Percentiles rank a stretch among this genome's conserved stretches.
Evolutionary conservation across 1,140 invertebrate genomes (phyloP).

Genomic region (Drosophila sulfurigaster): DNA sequence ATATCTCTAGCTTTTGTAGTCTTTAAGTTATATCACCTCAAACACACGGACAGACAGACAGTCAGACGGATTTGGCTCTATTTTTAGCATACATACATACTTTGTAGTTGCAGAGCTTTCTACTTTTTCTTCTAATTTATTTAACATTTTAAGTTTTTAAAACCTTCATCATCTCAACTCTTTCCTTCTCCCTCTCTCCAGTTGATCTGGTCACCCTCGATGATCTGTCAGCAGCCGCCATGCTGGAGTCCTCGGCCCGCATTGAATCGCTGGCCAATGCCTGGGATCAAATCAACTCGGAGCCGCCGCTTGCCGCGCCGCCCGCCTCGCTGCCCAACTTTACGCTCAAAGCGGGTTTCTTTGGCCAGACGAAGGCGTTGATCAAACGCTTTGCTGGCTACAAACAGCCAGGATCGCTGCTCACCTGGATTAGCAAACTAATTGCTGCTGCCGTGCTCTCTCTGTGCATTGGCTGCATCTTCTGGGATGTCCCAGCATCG

Average conservation of each 20-base stretch:
- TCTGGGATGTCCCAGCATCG: slow-evolving; percentile 93
- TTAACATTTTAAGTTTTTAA: too few species aligned
- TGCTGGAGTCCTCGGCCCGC: slow-evolving; percentile 96
- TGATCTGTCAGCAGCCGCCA: slow-evolving; percentile 95
- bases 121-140: too few species aligned
- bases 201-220: slow-evolving; percentile 97
- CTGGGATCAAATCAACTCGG: slow-evolving; percentile 85
- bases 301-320: slow-evolving; percentile 81
- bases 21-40: too few species aligned
- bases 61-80: too few species aligned
- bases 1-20: too few species aligned
- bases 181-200: slow-evolving; percentile 82
- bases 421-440: slow-evolving; percentile 91
- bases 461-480: slow-evolving; percentile 93
- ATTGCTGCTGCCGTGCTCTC: slow-evolving; percentile 92
- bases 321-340: slow-evolving; percentile 82
- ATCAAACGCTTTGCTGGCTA: slow-evolving; percentile 87
- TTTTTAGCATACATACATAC: too few species aligned
- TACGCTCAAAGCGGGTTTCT: slow-evolving; percentile 85
- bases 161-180: not conserved
- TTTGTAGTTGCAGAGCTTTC: too few species aligned
- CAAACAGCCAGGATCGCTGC: slow-evolving; percentile 94
- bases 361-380: slow-evolving; percentile 76
- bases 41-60: too few species aligned
- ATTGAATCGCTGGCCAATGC: slow-evolving; percentile 95